phyloP scores from a whole-genome alignment of 2,888 invertebrate genomes.

The Macaria notata region DNA sequence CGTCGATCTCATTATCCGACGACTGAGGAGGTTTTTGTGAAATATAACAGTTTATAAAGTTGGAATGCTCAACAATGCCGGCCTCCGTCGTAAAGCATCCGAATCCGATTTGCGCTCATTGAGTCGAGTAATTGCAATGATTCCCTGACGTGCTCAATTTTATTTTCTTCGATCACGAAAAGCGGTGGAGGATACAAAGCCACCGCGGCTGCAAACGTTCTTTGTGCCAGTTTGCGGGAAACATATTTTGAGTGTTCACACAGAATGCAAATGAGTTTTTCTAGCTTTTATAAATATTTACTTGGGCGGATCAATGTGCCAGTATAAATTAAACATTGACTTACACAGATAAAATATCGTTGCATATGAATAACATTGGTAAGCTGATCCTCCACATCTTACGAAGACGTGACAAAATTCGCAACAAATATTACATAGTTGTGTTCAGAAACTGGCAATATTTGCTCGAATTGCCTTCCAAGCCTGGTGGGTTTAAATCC shows the following conservation, averaged over 20 bases:
- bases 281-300: too few relatives aligned
- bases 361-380: too few relatives aligned
- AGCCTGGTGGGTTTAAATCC: slow-evolving; percentile 17
- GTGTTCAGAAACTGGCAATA: background rate
- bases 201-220: slow-evolving; percentile 4
- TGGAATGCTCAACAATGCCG: slow-evolving; percentile 47
- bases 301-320: too few relatives aligned
- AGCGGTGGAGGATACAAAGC: slow-evolving; percentile 30
- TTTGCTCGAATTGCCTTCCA: background rate
- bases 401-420: background rate
- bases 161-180: slow-evolving; percentile 49
- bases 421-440: background rate
- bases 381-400: too few relatives aligned
- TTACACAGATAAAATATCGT: too few relatives aligned
- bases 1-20: slow-evolving; percentile 69
- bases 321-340: too few relatives aligned
- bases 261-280: too few relatives aligned
- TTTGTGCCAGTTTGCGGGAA: background rate
- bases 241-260: too few relatives aligned
- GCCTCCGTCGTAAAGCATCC: slow-evolving; percentile 57
- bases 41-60: slow-evolving; percentile 45
- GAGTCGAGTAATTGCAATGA: slow-evolving; percentile 68
- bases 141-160: slow-evolving; percentile 53
- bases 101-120: slow-evolving; percentile 68
- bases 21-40: slow-evolving; percentile 51